A percentile compares a stretch with the other conserved stretches of the same genome.
These are phyloP conservation scores for Sapajus apella DNA, from an alignment of 2,113 vertebrate species.

Conservation along the genomic window DNA sequence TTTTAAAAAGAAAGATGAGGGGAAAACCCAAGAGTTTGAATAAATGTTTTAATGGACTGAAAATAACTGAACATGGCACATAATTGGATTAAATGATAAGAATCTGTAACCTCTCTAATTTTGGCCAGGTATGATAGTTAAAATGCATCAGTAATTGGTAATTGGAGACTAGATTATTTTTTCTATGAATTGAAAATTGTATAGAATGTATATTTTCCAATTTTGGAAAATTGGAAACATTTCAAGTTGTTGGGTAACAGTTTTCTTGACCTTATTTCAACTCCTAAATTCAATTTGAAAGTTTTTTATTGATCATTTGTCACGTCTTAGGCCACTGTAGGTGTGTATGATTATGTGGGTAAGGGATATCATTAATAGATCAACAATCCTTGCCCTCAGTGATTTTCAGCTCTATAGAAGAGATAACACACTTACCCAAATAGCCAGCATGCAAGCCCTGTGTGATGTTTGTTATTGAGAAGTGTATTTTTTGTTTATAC, in stretches of 20 bases:
- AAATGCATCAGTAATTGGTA: not conserved
- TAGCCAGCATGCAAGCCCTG: not conserved
- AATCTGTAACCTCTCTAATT: not conserved
- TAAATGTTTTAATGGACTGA: constrained; percentile 38
- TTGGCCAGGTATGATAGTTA: not conserved
- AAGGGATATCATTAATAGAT: not conserved
- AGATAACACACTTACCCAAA: not conserved
- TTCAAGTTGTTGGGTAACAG: not conserved
- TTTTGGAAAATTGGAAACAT: not conserved
- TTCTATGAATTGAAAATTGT: not conserved
- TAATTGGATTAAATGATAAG: constrained; percentile 20
- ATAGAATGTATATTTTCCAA: not conserved
- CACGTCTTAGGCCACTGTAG: not conserved
- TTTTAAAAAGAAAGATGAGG: not conserved
- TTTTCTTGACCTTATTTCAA: constrained; percentile 10
- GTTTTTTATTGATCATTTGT: not conserved
- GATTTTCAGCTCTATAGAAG: not conserved
- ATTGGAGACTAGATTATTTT: not conserved
- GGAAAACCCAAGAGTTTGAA: not conserved
- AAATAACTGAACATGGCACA: constrained; percentile 27
- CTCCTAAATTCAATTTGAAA: constrained; percentile 27
- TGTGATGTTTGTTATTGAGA: not conserved
- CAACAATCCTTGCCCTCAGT: not conserved
- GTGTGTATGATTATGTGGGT: not conserved
- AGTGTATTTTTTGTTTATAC: not conserved